A percentile compares a stretch with the other conserved stretches of the same genome.
phyloP scores from a whole-genome alignment of 1,140 invertebrate species.

The Heterodera carotae region DNA sequence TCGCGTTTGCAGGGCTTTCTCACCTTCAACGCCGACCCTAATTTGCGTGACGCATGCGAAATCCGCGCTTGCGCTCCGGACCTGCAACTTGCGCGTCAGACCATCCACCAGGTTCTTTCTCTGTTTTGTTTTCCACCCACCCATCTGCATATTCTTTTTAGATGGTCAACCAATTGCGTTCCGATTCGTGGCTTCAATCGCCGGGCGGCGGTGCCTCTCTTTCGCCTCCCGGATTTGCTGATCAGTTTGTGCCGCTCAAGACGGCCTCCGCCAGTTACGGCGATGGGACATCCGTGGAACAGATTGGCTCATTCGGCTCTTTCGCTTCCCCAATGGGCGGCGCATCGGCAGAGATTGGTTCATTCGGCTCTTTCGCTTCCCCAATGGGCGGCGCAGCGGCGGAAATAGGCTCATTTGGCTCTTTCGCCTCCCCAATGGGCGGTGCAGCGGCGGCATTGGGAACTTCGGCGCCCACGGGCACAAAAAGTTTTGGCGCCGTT shows the following conservation, averaged over 20 bases:
- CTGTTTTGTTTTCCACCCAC: not conserved
- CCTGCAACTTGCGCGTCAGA: conserved; percentile 37
- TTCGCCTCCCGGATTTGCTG: conserved; percentile 33
- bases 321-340: not conserved
- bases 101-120: conserved; percentile 13
- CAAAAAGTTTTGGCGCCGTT: conserved; percentile 69
- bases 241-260: conserved; percentile 26
- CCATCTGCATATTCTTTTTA: not conserved
- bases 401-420: conserved; percentile 5
- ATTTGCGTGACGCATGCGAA: conserved; percentile 50
- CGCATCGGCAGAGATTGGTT: no score
- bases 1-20: conserved; percentile 82
- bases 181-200: conserved; percentile 32
- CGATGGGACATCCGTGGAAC: conserved; percentile 10
- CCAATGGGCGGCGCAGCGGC: no score
- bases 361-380: not conserved
- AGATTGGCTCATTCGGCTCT: conserved; percentile 6
- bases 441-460: conserved; percentile 59
- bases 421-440: not conserved
- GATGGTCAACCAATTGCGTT: conserved; percentile 44
- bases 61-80: conserved; percentile 43
- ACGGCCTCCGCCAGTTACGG: conserved; percentile 35
- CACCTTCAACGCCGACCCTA: conserved; percentile 80
- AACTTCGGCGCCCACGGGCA: conserved; percentile 72
- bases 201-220: not conserved